Base-by-base conservation (phyloP, 2,888 invertebrate species). In the Heliconius sara region DNA sequence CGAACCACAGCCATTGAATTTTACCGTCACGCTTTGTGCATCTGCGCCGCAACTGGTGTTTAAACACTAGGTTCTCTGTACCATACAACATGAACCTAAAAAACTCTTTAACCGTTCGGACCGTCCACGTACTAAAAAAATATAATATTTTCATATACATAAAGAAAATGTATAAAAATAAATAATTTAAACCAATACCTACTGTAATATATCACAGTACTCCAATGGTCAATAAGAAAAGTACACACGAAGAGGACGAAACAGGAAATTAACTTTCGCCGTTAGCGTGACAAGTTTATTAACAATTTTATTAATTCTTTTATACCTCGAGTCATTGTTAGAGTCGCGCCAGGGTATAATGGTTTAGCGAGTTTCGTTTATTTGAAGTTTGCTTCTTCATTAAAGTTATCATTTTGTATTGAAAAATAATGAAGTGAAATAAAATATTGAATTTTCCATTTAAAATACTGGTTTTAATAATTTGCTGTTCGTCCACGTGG, bases 211-310 rank as follows among this genome's bases (percentile, higher is more conserved):
- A 60, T 27, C 34, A 34, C 52, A 73, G n/a, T 60, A 73, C 19
- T 34, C 22, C 34, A 60, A n/a, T 25, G n/a, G n/a, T 39, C 60
- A n/a, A 39, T n/a, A 60, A 60, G n/a, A n/a, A 34, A 73, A 60
- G 13, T 72, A 60, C n/a, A 34, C 34, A 73, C n/a, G 39, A 25
- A 89, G 88, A 90, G 91, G 91, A 90, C 91, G 89, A 89, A 93
- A 90, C 93, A 92, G 94, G 94, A 94, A 94, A 94, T 94, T 93
- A 94, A 93, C 92, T 92, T 91, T 91, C 89, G 87, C 91, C 91
- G 89, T 90, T 91, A 89, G 91, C 93, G 94, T 92, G 93, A 93
- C 93, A 93, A 92, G 89, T 94, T 93, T 93, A 94, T 93, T 93
- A 94, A 92, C 90, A 92, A 91, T 89, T 91, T 89, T 89, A 88